phyloP scores from a whole-genome alignment of 2,113 vertebrate genomes.

The Trogon surrucura region DNA sequence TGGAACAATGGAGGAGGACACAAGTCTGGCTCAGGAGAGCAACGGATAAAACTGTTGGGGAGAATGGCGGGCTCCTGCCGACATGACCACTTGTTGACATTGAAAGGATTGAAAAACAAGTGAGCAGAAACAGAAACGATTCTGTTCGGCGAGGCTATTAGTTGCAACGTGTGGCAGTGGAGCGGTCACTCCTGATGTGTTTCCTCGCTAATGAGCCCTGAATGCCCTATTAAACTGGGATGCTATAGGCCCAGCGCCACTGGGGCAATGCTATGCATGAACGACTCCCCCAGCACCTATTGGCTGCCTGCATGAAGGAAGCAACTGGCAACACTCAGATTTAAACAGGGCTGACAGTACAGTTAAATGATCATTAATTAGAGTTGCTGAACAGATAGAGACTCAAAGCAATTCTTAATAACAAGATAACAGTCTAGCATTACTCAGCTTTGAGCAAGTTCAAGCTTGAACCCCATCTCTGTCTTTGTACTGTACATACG shows the following conservation, averaged over 20 bases:
- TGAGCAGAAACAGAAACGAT: constrained; percentile 89
- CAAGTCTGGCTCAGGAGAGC: constrained; percentile 89
- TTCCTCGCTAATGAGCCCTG: constrained; percentile 84
- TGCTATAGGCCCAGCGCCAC: constrained; percentile 83
- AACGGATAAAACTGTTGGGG: constrained; percentile 93
- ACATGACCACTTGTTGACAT: constrained; percentile 84
- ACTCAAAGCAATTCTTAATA: constrained; percentile 81
- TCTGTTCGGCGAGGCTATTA: constrained; percentile 85
- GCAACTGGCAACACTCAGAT: constrained; percentile 86
- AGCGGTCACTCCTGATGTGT: constrained; percentile 83
- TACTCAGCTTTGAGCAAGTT: constrained; percentile 61
- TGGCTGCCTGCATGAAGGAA: constrained; percentile 76
- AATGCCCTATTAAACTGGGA: constrained; percentile 91
- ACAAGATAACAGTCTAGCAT: constrained; percentile 79
- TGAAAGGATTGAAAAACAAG: constrained; percentile 90
- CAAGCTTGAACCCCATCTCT: constrained; percentile 31
- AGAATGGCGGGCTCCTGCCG: constrained; percentile 81
- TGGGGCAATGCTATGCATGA: constrained; percentile 84
- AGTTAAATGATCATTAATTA: constrained; percentile 98
- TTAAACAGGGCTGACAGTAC: constrained; percentile 88
- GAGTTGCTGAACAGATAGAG: constrained; percentile 86
- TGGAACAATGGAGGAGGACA: constrained; percentile 90
- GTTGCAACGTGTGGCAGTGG: constrained; percentile 91
- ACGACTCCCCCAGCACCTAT: constrained; percentile 72
- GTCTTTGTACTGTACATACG: constrained; percentile 11